Evolutionary conservation across 2,888 invertebrate genomes (phyloP).

Genomic region (Pammene aurita): DNA sequence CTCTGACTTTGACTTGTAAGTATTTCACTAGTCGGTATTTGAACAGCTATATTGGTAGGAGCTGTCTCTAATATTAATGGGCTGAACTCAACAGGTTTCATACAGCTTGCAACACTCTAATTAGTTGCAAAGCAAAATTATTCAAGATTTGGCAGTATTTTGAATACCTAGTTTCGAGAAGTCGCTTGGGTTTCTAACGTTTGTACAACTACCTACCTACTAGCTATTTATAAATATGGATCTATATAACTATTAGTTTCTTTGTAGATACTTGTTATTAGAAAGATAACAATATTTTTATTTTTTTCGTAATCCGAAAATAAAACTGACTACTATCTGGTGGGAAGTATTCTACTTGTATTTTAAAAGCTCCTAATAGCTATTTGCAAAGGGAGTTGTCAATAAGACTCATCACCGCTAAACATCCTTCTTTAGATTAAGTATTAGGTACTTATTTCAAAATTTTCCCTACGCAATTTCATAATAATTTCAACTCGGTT

Average conservation of each 20-base stretch:
- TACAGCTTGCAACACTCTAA: neutral
- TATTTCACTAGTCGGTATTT: neutral
- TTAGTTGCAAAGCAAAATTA: neutral
- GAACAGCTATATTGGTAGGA: neutral
- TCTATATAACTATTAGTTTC: neutral
- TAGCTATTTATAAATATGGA: neutral
- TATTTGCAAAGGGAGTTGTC: too few relatives aligned
- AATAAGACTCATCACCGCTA: too few relatives aligned
- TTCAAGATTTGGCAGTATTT: neutral
- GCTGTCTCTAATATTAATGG: slow-evolving; percentile 12
- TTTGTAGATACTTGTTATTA: too few relatives aligned
- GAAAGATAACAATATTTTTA: too few relatives aligned
- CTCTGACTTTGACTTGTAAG: slow-evolving; percentile 15
- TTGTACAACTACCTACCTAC: neutral
- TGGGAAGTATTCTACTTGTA: too few relatives aligned
- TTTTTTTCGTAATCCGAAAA: too few relatives aligned
- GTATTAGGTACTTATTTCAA: neutral
- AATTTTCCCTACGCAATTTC: neutral
- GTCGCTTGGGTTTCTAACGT: neutral
- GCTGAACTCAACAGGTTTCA: slow-evolving; percentile 24
- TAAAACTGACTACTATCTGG: too few relatives aligned
- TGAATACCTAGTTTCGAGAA: neutral
- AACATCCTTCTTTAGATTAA: too few relatives aligned
- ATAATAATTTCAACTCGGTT: neutral
- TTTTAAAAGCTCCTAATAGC: too few relatives aligned